phyloP scores from a whole-genome alignment of 2,888 invertebrate genomes.

The Dorcus hopei region DNA sequence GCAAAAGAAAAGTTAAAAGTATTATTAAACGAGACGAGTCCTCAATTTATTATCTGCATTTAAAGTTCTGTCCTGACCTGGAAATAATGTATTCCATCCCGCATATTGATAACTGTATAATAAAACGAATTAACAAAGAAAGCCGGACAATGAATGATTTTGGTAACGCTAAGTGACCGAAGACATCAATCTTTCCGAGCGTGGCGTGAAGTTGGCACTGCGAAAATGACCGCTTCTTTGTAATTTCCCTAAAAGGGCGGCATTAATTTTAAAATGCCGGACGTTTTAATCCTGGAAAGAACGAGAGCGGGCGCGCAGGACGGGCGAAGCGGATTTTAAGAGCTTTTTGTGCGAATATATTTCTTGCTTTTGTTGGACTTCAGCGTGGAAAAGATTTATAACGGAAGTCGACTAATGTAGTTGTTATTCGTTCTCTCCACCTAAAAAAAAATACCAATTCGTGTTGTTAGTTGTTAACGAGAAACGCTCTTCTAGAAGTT shows the following conservation, averaged over 20 bases:
- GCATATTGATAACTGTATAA: too few species aligned
- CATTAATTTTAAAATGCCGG: conserved; percentile 40
- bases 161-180: conserved; percentile 1
- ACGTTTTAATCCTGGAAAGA: conserved; percentile 40
- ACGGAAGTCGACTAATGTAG: conserved; percentile 20
- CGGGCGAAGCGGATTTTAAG: conserved; percentile 25
- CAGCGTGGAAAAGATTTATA: conserved; percentile 18
- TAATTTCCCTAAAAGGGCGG: conserved; percentile 37
- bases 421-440: background rate
- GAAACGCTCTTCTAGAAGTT: background rate
- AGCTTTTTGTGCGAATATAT: conserved; percentile 34
- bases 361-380: conserved; percentile 28
- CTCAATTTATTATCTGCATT: too few species aligned
- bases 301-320: conserved; percentile 25
- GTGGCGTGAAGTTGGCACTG: conserved; percentile 25
- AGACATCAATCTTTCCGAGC: conserved; percentile 33
- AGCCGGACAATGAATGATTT: background rate
- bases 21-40: too few species aligned
- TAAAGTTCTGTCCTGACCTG: too few species aligned
- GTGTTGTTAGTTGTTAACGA: background rate
- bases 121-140: background rate
- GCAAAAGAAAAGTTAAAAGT: too few species aligned
- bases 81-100: too few species aligned
- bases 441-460: too few species aligned
- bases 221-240: conserved; percentile 36